phyloP scores from a whole-genome alignment of 1,140 invertebrate genomes.

The Drosophila chauvacae region DNA sequence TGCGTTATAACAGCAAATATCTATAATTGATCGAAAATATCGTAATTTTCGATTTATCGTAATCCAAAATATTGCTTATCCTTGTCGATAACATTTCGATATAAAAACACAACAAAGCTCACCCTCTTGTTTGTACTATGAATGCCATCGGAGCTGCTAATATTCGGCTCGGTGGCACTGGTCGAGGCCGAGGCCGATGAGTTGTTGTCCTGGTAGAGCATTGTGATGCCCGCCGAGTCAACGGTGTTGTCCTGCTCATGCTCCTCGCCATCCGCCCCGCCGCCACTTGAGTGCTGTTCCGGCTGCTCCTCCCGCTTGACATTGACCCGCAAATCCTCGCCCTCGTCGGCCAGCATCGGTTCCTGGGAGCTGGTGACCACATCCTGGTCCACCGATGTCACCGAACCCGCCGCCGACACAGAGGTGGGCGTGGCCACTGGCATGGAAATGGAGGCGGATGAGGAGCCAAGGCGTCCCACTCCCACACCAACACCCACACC shows the following conservation, averaged over 20 bases:
- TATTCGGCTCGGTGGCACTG: conserved; percentile 76
- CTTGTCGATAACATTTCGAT: background rate
- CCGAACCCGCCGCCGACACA: conserved; percentile 9
- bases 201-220: conserved; percentile 73
- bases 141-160: conserved; percentile 82
- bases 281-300: background rate
- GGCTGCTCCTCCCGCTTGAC: conserved; percentile 66
- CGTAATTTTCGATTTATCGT: no score
- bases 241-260: conserved; percentile 89
- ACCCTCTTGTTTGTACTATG: conserved; percentile 85
- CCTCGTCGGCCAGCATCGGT: conserved; percentile 85
- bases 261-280: conserved; percentile 74
- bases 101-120: conserved; percentile 35
- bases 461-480: conserved; percentile 20
- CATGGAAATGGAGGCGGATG: conserved; percentile 5
- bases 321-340: conserved; percentile 77
- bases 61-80: no score
- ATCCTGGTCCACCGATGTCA: conserved; percentile 84
- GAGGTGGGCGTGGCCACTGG: conserved; percentile 19
- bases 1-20: no score
- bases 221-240: conserved; percentile 86
- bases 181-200: conserved; percentile 73
- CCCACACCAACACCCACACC: conserved; percentile 14
- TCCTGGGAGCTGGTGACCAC: conserved; percentile 91
- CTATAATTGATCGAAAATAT: no score